phyloP scores from a whole-genome alignment of 2,113 vertebrate species.

The Haemorhous mexicanus region DNA sequence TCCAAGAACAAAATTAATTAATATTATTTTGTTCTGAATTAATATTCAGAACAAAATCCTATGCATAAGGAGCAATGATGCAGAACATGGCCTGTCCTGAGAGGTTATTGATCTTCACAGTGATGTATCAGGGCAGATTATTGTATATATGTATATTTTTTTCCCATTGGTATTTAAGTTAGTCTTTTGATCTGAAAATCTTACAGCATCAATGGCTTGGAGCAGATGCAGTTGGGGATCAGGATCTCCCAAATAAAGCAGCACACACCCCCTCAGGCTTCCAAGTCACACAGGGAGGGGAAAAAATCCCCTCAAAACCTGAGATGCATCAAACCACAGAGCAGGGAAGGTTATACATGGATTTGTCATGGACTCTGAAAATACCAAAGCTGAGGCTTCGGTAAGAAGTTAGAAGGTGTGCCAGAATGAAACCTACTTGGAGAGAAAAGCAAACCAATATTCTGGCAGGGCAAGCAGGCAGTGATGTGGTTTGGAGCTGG shows the following conservation, averaged over 20 bases:
- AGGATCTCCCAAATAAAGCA: background rate
- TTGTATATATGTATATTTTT: background rate
- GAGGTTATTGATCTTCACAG: background rate
- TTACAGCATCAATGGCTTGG: background rate
- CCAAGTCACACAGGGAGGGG: background rate
- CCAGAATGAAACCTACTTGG: background rate
- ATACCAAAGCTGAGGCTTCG: background rate
- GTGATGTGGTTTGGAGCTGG: background rate
- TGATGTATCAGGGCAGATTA: background rate
- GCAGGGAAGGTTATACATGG: fast-evolving
- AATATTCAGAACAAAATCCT: background rate
- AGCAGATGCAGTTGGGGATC: background rate
- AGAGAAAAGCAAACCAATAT: background rate
- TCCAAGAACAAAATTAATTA: background rate
- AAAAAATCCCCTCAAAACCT: background rate
- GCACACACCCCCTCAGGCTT: background rate
- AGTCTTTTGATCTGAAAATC: background rate
- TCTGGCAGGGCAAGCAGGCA: background rate
- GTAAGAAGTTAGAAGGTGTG: background rate
- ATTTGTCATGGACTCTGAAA: background rate
- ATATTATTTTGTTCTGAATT: background rate
- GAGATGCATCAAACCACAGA: background rate
- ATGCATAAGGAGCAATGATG: background rate
- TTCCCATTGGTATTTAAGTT: background rate
- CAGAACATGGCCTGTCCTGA: background rate